Percentiles rank a stretch among this genome's conserved stretches.
Evolutionary conservation across 2,888 invertebrate species (phyloP).

Genomic region (Dasysyrphus albostriatus): DNA sequence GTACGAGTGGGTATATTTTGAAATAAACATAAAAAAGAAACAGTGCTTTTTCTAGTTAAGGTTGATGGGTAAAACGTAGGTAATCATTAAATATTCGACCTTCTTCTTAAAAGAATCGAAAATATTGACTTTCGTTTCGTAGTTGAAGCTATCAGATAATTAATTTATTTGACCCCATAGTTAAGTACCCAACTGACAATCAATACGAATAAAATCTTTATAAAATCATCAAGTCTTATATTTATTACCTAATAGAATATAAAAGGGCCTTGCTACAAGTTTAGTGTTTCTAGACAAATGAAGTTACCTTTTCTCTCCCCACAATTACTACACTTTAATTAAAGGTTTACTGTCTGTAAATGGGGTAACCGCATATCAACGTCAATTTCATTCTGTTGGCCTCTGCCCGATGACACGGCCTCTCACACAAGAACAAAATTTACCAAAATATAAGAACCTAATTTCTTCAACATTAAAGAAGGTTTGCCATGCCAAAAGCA

Average conservation of each 20-base stretch:
- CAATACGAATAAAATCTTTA: background rate
- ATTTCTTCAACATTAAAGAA: background rate
- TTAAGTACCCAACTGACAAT: background rate
- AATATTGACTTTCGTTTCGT: background rate
- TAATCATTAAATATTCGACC: background rate
- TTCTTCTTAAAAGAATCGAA: background rate
- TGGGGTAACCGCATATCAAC: slow-evolving; percentile 36
- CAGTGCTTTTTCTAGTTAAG: no score
- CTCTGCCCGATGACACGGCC: background rate
- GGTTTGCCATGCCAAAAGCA: slow-evolving; percentile 16
- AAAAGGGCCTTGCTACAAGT: background rate
- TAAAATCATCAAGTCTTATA: background rate
- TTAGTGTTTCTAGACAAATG: background rate
- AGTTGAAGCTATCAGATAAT: background rate
- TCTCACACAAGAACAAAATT: background rate
- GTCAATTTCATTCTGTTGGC: slow-evolving; percentile 26
- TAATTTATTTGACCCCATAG: background rate
- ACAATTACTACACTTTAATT: background rate
- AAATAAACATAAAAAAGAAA: no score
- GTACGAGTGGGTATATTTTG: no score
- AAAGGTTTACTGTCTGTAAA: background rate
- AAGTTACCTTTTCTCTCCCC: background rate
- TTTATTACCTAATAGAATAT: background rate
- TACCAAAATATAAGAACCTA: slow-evolving; percentile 18
- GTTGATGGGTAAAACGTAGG: no score